Base-by-base conservation (phyloP, 1,140 invertebrate genomes). In the Nomia melanderi region DNA sequence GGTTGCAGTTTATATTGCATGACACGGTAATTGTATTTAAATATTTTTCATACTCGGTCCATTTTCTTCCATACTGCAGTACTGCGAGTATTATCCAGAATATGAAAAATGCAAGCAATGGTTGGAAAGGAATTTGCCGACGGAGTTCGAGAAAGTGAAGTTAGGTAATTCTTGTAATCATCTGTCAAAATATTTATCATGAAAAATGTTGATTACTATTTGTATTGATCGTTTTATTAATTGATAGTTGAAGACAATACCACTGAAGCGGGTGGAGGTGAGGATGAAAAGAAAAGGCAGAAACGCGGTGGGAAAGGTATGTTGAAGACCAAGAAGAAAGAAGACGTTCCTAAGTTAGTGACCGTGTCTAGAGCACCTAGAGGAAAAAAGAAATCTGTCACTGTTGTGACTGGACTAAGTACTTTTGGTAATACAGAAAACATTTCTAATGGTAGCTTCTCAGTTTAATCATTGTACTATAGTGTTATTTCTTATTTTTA, bases 331-430 rank as follows among this genome's bases (percentile, higher is more conserved):
- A 96, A 96, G 88, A 96, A 96, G 86, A 95, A 96, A 81, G 94
- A 94, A 78, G 94, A 95, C 81, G 95, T 94, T 57, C 96, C 96
- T 39, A 96, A 97, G 88, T 94, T 96, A 92, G 95, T 96, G 5
- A 95, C 95, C 85, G 93, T 99, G 14, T 98, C 96, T 2, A 95
- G 98, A 89, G 97, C 98, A 41, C 97, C 98, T 20, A 94, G 99
- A 86, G 98, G 98, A 63, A 99, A 99, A 90, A 99, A 99, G 94
- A 99, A 99, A 94, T 98, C 96, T 63, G 98, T 99, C 0, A 99
- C 99, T 39, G 96, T 97, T 25, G 96, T 97, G 0, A 96, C 96
- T 56, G 96, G 97, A 56, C 92, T 98, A 47, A 97, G 95, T 89
- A 97, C 97, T 80, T 98, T 98, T 93, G 97, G 97, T 97, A 93